Evolutionary conservation across 1,140 invertebrate genomes (phyloP), one percentile per base, ranked within the genome.

Genomic region (Goniozus legneri): DNA sequence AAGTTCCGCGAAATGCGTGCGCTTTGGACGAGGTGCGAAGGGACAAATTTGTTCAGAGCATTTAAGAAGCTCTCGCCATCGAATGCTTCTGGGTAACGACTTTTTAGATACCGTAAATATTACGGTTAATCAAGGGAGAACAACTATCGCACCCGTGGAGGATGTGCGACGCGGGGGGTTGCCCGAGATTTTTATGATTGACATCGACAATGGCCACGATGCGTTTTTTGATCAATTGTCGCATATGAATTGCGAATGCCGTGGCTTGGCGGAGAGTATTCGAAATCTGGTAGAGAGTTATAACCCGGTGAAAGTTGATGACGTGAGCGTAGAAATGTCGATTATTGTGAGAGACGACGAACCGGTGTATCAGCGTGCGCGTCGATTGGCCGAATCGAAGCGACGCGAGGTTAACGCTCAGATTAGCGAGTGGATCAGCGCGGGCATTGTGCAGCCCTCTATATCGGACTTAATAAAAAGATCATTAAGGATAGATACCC

Each of bases 381-480:
- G 34, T 13, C 32, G 43, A 21, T 16, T 45, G 14, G 6, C 34
- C 6, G 12, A 8, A 2, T 8, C 4, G 12, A 10, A 44, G 24
- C n/a, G 24, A 14, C 1, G 6, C 10, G 15, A 16, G 8, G 46
- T 48, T n/a, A 13, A 48, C 2, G 15, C 18, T 12, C 22, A 33
- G 13, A 33, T 48, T 10, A 18, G 44, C 10, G 24, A 27, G 18
- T 43, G 47, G 39, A 8, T 50, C 8, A 37, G 14, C 12, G 14
- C 16, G 4, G 38, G 31, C 3, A 37, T 50, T 16, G 19, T 19
- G 4, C 24, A 64, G 74, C 12, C 81, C 69, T 57, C 52, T 67
- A 3, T 66, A 67, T 19, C 75, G 73, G 0, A 62, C 77, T 3
- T 61, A 64, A 64, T 42, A 50, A 48, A n/a, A 47, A 50, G 15